Conservation (phyloP, 2,888 invertebrate species). For the Apomyelois bistriatella region DNA sequence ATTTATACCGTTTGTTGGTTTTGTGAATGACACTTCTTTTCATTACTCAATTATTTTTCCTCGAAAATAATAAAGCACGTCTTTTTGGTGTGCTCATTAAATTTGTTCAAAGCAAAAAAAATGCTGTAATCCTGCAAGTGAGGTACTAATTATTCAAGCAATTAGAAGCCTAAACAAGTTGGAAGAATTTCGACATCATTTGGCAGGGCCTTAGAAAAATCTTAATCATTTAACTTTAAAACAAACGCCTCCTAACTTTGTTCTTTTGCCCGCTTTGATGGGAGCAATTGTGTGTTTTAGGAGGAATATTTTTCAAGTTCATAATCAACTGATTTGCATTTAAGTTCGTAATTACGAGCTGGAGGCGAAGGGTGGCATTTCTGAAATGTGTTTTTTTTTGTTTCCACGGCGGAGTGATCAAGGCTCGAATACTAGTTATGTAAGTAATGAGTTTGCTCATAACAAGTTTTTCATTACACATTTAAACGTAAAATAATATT, state of each 20-base stretch:
- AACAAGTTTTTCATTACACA: too few species aligned
- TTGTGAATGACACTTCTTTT: too few species aligned
- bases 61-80: too few species aligned
- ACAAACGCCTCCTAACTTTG: slow-evolving; percentile 56
- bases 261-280: slow-evolving; percentile 40
- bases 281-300: slow-evolving; percentile 30
- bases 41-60: too few species aligned
- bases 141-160: slow-evolving; percentile 70
- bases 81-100: too few species aligned
- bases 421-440: too few species aligned
- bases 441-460: too few species aligned
- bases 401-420: too few species aligned
- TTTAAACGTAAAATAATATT: too few species aligned
- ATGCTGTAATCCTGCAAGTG: slow-evolving; percentile 55
- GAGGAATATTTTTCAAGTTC: slow-evolving; percentile 37
- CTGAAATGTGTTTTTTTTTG: slow-evolving; percentile 6
- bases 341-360: slow-evolving; percentile 42
- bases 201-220: slow-evolving; percentile 47
- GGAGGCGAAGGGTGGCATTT: slow-evolving; percentile 23
- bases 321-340: slow-evolving; percentile 55
- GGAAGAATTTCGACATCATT: slow-evolving; percentile 51
- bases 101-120: slow-evolving; percentile 14
- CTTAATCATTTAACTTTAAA: slow-evolving; percentile 67
- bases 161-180: slow-evolving; percentile 52
- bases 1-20: too few species aligned